Evolutionary conservation across 2,888 invertebrate species (phyloP).

Genomic region (Ormyrus rosae): DNA sequence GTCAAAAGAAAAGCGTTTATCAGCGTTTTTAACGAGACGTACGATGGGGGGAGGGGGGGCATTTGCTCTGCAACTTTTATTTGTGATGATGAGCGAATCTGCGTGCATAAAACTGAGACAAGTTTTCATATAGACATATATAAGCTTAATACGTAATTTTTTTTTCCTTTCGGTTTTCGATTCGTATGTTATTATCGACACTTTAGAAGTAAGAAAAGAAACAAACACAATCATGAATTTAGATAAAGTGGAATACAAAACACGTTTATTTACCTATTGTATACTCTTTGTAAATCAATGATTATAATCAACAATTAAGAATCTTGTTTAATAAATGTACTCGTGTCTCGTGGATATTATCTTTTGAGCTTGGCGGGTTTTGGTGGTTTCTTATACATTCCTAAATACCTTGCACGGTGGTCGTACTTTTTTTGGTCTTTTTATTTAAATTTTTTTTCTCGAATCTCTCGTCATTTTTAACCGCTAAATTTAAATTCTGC

Average conservation of each 20-base stretch:
- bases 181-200: not conserved
- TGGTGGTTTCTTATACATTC: slow-evolving; percentile 73
- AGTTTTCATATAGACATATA: slow-evolving; percentile 10
- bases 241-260: slow-evolving; percentile 28
- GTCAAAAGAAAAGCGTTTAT: slow-evolving; percentile 36
- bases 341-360: slow-evolving; percentile 75
- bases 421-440: slow-evolving; percentile 69
- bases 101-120: slow-evolving; percentile 8
- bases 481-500: slow-evolving; percentile 21
- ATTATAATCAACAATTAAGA: slow-evolving; percentile 73
- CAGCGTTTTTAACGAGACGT: slow-evolving; percentile 36
- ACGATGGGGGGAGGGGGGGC: not conserved
- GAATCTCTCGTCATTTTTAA: slow-evolving; percentile 39
- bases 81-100: slow-evolving; percentile 50
- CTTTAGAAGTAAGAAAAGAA: slow-evolving; percentile 42
- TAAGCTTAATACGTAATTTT: slow-evolving; percentile 26
- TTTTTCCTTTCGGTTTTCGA: slow-evolving; percentile 14
- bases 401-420: slow-evolving; percentile 71
- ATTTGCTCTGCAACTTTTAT: slow-evolving; percentile 27
- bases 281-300: slow-evolving; percentile 71
- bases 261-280: slow-evolving; percentile 55
- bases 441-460: slow-evolving; percentile 52
- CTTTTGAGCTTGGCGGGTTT: slow-evolving; percentile 74
- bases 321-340: slow-evolving; percentile 76
- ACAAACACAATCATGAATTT: slow-evolving; percentile 42